These are phyloP conservation scores for Poecile atricapillus DNA, from an alignment of 2,113 vertebrate species.

Conservation along the genomic window DNA sequence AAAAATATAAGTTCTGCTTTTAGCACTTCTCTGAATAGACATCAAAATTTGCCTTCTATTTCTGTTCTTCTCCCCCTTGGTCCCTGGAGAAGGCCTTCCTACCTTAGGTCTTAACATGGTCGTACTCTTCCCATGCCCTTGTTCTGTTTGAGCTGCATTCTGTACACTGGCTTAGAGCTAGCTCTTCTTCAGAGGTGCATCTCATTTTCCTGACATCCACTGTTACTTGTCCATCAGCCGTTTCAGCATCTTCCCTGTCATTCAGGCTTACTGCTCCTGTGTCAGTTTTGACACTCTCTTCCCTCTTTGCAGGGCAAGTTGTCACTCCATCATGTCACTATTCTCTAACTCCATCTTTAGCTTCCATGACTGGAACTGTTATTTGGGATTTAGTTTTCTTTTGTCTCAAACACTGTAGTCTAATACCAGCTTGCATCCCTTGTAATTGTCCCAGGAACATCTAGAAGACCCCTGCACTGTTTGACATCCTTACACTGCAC, in stretches of 20 bases:
- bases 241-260: slow-evolving; percentile 13
- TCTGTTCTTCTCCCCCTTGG: neutral
- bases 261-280: neutral
- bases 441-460: neutral
- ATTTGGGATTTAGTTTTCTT: neutral
- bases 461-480: neutral
- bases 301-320: neutral
- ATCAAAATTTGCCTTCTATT: neutral
- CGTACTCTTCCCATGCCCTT: neutral
- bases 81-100: neutral
- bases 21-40: neutral
- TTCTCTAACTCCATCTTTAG: neutral
- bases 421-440: neutral
- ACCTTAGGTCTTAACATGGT: neutral
- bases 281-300: neutral
- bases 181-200: neutral
- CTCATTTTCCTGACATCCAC: neutral
- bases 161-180: neutral
- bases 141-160: neutral
- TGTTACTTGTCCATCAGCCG: neutral
- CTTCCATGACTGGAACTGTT: neutral
- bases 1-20: neutral
- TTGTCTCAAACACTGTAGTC: neutral
- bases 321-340: neutral
- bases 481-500: neutral